Evolutionary conservation across 2,888 invertebrate genomes (phyloP).

Genomic region (Drosophila longiperda): DNA sequence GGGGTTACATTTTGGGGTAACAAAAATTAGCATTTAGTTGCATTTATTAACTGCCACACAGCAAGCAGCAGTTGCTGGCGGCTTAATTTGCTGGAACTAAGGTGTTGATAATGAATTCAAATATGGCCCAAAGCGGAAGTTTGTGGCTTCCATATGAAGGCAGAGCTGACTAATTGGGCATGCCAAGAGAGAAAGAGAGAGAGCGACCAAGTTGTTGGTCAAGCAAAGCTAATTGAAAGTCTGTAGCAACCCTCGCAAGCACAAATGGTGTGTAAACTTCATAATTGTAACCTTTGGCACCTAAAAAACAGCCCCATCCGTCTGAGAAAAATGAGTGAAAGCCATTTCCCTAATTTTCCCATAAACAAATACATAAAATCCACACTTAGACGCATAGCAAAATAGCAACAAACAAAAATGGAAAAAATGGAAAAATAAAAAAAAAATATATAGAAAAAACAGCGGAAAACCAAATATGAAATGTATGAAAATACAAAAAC

Average conservation of each 20-base stretch:
- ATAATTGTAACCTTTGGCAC: constrained; percentile 81
- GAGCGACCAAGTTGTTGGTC: not conserved
- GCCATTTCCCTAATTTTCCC: constrained; percentile 82
- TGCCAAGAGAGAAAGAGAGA: not conserved
- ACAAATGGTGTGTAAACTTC: constrained; percentile 80
- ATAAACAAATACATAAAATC: constrained; percentile 83
- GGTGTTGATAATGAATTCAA: constrained; percentile 77
- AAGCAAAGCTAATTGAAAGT: constrained; percentile 52
- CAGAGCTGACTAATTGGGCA: constrained; percentile 45
- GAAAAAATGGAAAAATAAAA: not conserved
- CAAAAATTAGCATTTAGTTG: constrained; percentile 52
- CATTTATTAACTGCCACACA: constrained; percentile 62
- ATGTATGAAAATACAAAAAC: constrained; percentile 21
- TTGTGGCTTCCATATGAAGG: constrained; percentile 33
- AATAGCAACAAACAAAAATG: constrained; percentile 33
- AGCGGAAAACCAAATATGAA: not conserved
- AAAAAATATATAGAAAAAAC: constrained; percentile 7
- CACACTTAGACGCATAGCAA: constrained; percentile 76
- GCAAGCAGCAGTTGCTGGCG: constrained; percentile 17
- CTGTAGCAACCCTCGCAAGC: constrained; percentile 51
- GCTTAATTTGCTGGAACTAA: constrained; percentile 80
- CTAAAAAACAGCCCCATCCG: constrained; percentile 36
- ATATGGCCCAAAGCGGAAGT: constrained; percentile 45
- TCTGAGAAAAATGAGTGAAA: constrained; percentile 68
- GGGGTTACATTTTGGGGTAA: constrained; percentile 38